Evolutionary conservation across 2,888 invertebrate genomes (phyloP), one percentile per base, ranked within the genome.

Genomic region (Gymnosoma rotundatum): DNA sequence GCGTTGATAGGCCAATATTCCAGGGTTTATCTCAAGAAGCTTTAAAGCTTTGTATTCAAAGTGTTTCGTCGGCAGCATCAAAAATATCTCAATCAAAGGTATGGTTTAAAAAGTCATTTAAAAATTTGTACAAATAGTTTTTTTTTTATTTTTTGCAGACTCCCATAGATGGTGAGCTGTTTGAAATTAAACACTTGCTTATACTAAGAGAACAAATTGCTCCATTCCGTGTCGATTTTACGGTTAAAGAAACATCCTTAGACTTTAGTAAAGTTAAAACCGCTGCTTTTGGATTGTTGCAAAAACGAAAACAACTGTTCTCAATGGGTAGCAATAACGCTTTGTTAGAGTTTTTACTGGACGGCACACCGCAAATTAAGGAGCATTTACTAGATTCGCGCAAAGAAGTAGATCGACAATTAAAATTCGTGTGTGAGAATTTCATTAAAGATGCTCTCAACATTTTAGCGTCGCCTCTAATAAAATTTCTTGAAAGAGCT

Each of bases 201-300:
- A 99, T 99, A 80, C 93, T 99, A 2, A 93, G 99, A 25, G 99
- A 99, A 91, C 99, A 99, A 92, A 99, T 99, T 38, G 98, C 99
- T 0, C 99, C 99, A 0, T 99, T 99, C 90, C 98, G 99, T 92
- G 97, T 98, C 0, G 99, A 98, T 90, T 97, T 97, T 88, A 95
- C 98, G 0, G 95, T 98, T 0, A 97, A 97, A 89, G 99, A 99
- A 92, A 98, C 98, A 8, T 95, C 96, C 20, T 92, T 99, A 85
- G 99, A 99, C 92, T 98, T 99, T 88, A 97, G 97, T 87, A 97
- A 97, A 91, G 95, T 98, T 70, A 98, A 96, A 92, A 96, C 95
- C 60, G 97, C 97, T 0, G 97, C 98, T 66, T 95, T 95, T 81
- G 95, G 95, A 0, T 90, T 96, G 0, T 91, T 96, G 0, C 95